Evolutionary conservation across 2,797 vertebrate genomes (phyloP).

Genomic region (Catharus ustulatus): DNA sequence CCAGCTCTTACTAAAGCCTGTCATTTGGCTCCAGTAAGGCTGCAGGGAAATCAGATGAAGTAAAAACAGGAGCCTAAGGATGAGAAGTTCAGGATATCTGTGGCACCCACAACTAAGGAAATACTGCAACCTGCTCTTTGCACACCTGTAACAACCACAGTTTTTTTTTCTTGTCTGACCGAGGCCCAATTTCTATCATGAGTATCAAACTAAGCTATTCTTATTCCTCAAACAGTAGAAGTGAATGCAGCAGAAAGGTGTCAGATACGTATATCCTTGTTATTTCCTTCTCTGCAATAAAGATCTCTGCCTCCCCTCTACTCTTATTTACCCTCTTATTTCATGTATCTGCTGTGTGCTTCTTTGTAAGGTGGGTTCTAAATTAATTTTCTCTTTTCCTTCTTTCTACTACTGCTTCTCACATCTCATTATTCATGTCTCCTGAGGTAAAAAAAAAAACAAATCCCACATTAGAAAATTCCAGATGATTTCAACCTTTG

Average conservation of each 20-base stretch:
- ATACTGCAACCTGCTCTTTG: not conserved
- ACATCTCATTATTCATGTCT: not conserved
- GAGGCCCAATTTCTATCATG: not conserved
- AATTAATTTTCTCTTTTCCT: not conserved
- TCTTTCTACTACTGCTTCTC: not conserved
- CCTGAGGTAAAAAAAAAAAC: not conserved
- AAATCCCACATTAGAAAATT: not conserved
- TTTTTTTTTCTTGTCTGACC: not conserved
- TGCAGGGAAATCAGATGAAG: not conserved
- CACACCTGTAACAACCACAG: not conserved
- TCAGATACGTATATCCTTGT: not conserved
- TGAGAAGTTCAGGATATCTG: not conserved
- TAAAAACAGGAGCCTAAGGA: not conserved
- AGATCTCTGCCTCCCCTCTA: not conserved
- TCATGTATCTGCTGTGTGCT: not conserved
- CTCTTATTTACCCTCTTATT: not conserved
- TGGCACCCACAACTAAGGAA: not conserved
- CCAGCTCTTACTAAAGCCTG: not conserved
- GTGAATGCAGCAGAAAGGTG: not conserved
- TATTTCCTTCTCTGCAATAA: not conserved
- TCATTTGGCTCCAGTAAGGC: not conserved
- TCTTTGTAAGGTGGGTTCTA: not conserved
- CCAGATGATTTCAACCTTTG: not conserved
- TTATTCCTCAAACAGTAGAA: not conserved
- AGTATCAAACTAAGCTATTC: not conserved